Evolutionary conservation across 2,888 invertebrate species (phyloP), one percentile per base, ranked within the genome.

Genomic region (Hemithea aestivaria): DNA sequence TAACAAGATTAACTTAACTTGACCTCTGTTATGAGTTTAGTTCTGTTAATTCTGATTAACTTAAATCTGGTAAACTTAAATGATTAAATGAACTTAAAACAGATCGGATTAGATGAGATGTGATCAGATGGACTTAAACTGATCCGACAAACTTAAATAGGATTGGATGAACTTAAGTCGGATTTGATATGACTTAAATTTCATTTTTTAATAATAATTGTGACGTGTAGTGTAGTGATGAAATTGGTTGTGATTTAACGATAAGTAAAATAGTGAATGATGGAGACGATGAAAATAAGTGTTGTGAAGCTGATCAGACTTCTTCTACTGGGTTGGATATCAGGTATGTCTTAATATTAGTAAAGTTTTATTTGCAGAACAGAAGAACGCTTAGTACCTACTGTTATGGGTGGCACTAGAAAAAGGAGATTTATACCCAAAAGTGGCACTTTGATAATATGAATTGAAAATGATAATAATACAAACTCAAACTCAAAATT

Each of bases 261-360:
- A 34, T 23, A 20, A 28, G 40, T 23, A n/a, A 34, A 48, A 40
- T 37, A 34, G 37, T 48, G 48, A 53, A 54, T 51, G 52, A 83
- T 82, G 80, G 78, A 71, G 55, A 70, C 70, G 58, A 49, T 69
- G 37, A 56, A 52, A 27, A 49, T 56, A 27, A 56, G 63, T 53
- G 58, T 53, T 32, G 40, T 66, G 42, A 59, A 58, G 45, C 54
- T 66, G 46, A 35, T 75, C 38, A 66, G 68, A 40, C 56, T 72
- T 10, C 45, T 78, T 21, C 56, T 81, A 28, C 59, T 79, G 35
- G 61, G 61, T 37, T 81, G 78, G 82, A 73, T 81, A 37, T 53
- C 73, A 36, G 81, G 83, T 84, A 44, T 75, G 80, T 67, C 16
- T 11, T 34, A 16, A 12, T 2, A 20, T 16, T 5, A 26, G 10